Evolutionary conservation across 2,888 invertebrate species (phyloP).

Genomic region (Coleophora flavipennella): DNA sequence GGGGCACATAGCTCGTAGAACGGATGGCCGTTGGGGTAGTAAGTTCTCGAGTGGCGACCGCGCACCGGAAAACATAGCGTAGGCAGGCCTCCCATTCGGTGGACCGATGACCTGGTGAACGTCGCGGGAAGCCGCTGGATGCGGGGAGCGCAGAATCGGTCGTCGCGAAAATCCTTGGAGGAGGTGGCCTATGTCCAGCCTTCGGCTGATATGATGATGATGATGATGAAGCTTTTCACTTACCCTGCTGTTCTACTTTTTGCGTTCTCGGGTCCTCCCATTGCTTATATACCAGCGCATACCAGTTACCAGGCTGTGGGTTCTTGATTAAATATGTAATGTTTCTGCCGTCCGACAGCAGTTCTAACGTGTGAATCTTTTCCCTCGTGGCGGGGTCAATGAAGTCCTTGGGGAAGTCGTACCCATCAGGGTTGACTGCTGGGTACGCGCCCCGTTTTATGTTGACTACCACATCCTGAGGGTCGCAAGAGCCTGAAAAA

Average conservation of each 20-base stretch:
- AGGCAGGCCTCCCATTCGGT: too few relatives aligned
- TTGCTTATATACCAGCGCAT: constrained; percentile 82
- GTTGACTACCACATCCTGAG: constrained; percentile 77
- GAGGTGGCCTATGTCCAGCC: too few relatives aligned
- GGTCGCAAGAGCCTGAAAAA: constrained; percentile 71
- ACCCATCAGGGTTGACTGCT: constrained; percentile 85
- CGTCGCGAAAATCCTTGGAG: too few relatives aligned
- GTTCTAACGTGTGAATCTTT: constrained; percentile 66
- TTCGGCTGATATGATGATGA: too few relatives aligned
- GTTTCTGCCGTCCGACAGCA: constrained; percentile 75
- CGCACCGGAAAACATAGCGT: too few relatives aligned
- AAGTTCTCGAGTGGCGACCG: too few relatives aligned
- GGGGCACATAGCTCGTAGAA: too few relatives aligned
- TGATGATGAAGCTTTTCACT: constrained; percentile 14
- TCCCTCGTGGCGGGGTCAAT: constrained; percentile 62
- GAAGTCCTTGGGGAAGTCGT: constrained; percentile 80
- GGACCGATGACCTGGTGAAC: too few relatives aligned
- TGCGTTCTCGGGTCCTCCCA: constrained; percentile 82
- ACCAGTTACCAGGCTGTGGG: constrained; percentile 85
- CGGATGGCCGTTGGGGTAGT: too few relatives aligned
- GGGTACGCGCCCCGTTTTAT: constrained; percentile 88
- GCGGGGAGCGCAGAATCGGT: too few relatives aligned
- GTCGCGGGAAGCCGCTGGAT: too few relatives aligned
- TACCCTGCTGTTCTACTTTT: constrained; percentile 84
- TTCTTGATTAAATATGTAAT: constrained; percentile 74